Evolutionary conservation across 2,113 vertebrate species (phyloP), one percentile per base, ranked within the genome.

Genomic region (Nesoenas mayeri): DNA sequence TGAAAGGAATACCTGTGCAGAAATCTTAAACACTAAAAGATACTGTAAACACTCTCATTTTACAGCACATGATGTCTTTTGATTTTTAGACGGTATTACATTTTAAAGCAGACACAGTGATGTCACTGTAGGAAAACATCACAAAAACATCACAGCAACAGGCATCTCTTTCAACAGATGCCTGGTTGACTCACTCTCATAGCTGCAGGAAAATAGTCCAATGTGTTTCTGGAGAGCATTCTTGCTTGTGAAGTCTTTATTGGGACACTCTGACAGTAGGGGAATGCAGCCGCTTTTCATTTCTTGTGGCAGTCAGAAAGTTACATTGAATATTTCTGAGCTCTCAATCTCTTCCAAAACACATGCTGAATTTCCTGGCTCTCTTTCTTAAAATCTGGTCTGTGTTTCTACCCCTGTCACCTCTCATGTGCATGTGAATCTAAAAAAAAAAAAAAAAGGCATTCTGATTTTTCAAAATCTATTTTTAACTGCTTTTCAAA

Each of bases 231-330:
- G 96, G 79, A 96, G 88, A 95, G 75, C 47, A 79, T 85, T 96
- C 87, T 70, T 86, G 85, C 93, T 93, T 97, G 86, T 97, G 95
- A 97, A 97, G 94, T 96, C 96, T 96, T 97, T 96, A 88, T 95
- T 97, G 93, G 88, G 93, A 89, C 89, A 54, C 78, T 92, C 82
- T 94, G 85, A 96, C 91, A 93, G 56, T 15, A 88, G 36, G 66
- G 44, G 75, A 94, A 85, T 91, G 91, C 96, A 97, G 88, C 83
- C 77, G 94, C 81, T 96, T 97, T 93, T 97, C 79, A 97, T 97
- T 97, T 97, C 95, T 97, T 93, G 86, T 78, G 96, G 95, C 82
- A 95, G 57, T 96, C 73, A 92, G 75, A 94, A 90, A 80, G 93
- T 95, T 97, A 97, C 93, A 93, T 88, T 95, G 95, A 97, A 97